phyloP scores from a whole-genome alignment of 1,140 invertebrate species.

The Drosophila neocordata region DNA sequence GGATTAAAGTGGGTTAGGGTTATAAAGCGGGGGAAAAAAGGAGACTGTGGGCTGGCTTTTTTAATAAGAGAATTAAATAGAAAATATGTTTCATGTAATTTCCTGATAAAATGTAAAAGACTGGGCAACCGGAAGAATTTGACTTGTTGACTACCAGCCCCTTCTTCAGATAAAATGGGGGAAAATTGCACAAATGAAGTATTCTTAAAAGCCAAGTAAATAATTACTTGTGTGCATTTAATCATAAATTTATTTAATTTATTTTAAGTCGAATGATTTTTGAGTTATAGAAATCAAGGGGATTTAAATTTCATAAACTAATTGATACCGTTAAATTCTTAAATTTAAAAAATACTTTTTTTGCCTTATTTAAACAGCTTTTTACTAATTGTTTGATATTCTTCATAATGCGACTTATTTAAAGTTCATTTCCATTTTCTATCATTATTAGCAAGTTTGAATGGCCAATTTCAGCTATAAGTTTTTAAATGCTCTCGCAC shows the following conservation, averaged over 20 bases:
- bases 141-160: slow-evolving; percentile 19
- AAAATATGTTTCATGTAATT: slow-evolving; percentile 77
- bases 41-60: slow-evolving; percentile 5
- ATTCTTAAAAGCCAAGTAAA: not conserved
- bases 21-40: not conserved
- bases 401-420: too few species aligned
- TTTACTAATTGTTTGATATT: too few species aligned
- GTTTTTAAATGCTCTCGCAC: not conserved
- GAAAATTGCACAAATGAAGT: not conserved
- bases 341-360: too few species aligned
- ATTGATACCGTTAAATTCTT: too few species aligned
- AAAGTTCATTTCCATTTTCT: too few species aligned
- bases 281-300: too few species aligned
- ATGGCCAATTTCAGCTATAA: slow-evolving; percentile 26
- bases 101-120: slow-evolving; percentile 34
- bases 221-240: not conserved
- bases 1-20: not conserved
- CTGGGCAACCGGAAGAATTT: slow-evolving; percentile 42
- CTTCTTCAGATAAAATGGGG: not conserved
- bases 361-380: too few species aligned
- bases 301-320: too few species aligned
- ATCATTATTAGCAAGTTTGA: slow-evolving; percentile 9
- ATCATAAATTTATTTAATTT: slow-evolving; percentile 2
- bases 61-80: slow-evolving; percentile 67
- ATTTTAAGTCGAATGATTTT: too few species aligned